A percentile compares a stretch with the other conserved stretches of the same genome.
Conservation (phyloP, 2,113 vertebrate genomes). For the Corythornis madagascariensis region DNA sequence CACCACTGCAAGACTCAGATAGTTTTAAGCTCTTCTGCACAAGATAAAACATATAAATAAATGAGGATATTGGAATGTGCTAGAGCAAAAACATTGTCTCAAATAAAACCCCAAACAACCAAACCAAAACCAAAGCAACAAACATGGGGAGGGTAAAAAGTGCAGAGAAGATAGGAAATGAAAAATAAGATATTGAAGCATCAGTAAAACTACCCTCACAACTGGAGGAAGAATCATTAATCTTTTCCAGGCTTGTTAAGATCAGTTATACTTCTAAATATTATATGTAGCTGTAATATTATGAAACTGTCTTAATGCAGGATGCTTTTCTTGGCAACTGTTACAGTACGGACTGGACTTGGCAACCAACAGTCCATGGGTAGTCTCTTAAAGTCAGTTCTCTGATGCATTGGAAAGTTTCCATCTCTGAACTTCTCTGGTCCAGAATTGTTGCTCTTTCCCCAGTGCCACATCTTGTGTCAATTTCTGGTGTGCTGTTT, state of each 20-base stretch:
- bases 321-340: neutral
- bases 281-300: neutral
- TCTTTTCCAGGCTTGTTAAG: neutral
- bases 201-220: neutral
- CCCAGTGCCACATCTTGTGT: neutral
- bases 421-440: neutral
- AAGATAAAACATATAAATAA: neutral
- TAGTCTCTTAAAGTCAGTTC: neutral
- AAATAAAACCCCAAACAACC: neutral
- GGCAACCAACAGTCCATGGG: neutral
- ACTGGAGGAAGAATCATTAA: neutral
- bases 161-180: neutral
- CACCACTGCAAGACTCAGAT: neutral
- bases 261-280: neutral
- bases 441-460: neutral
- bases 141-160: too few relatives aligned
- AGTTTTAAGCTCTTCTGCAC: neutral
- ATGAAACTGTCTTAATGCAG: neutral
- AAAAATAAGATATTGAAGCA: neutral
- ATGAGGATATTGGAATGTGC: neutral
- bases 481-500: slow-evolving; percentile 45
- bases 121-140: too few relatives aligned
- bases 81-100: neutral
- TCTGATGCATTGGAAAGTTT: neutral
- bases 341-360: neutral